Conservation (phyloP, 2,113 vertebrate species). For the Potamarius usumacintae region DNA sequence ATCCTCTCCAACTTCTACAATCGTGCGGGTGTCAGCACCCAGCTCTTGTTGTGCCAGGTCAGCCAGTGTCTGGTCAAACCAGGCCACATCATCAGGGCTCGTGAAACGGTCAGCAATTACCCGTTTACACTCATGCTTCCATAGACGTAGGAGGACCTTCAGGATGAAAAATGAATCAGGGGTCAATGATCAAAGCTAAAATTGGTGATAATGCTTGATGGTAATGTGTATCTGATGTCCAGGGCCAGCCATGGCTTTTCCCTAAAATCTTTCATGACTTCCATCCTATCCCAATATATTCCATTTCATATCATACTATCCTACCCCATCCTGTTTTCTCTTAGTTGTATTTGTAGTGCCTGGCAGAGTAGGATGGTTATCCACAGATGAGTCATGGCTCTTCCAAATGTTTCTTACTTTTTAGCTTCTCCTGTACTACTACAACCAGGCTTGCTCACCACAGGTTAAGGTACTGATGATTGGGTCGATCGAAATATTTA, state of each 20-base stretch:
- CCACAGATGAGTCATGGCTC: too few species aligned
- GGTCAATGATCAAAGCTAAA: not conserved
- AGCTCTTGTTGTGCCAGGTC: conserved; percentile 78
- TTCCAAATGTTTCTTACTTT: not conserved
- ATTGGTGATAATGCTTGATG: not conserved
- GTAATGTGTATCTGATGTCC: not conserved
- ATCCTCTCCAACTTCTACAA: conserved; percentile 72
- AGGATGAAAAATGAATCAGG: not conserved
- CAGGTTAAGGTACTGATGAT: not conserved
- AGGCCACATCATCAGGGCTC: conserved; percentile 77
- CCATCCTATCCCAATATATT: too few species aligned
- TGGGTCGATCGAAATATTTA: not conserved
- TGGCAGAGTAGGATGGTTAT: too few species aligned
- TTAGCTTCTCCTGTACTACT: not conserved
- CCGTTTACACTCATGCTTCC: conserved; percentile 94
- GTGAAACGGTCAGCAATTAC: conserved; percentile 94
- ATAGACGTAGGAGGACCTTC: conserved; percentile 82
- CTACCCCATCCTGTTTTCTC: too few species aligned
- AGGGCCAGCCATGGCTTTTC: not conserved
- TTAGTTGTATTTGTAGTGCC: too few species aligned
- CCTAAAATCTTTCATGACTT: not conserved
- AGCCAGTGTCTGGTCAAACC: conserved; percentile 83
- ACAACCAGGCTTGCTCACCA: not conserved
- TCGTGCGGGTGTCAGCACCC: conserved; percentile 64
- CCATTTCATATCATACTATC: too few species aligned